Evolutionary conservation across 2,888 invertebrate genomes (phyloP).

Genomic region (Panorpa germanica): DNA sequence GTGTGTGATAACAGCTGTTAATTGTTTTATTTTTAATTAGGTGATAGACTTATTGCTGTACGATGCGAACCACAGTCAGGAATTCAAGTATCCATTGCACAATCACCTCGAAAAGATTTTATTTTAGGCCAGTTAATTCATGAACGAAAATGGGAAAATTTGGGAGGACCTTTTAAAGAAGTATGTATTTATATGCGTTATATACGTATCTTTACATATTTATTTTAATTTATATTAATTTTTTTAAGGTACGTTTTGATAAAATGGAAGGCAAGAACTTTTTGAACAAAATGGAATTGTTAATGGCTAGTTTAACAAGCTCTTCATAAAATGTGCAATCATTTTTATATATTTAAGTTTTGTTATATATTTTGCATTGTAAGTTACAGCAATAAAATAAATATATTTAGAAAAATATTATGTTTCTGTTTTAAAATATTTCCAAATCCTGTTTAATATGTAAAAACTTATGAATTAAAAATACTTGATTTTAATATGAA

Average conservation of each 20-base stretch:
- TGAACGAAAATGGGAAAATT: conserved; percentile 83
- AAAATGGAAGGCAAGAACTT: conserved; percentile 95
- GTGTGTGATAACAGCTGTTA: conserved; percentile 6
- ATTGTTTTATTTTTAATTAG: conserved; percentile 19
- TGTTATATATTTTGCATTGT: no score
- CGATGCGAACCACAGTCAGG: conserved; percentile 78
- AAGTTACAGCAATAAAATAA: no score
- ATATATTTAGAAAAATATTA: no score
- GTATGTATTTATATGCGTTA: conserved; percentile 23
- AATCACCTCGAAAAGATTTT: conserved; percentile 74
- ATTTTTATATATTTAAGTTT: no score
- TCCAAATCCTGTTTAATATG: no score
- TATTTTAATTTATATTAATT: conserved; percentile 5
- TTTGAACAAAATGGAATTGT: conserved; percentile 86
- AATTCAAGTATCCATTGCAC: conserved; percentile 76
- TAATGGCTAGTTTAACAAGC: conserved; percentile 78
- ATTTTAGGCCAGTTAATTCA: conserved; percentile 74
- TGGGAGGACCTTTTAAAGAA: conserved; percentile 84
- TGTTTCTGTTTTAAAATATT: no score
- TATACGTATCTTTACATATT: background rate
- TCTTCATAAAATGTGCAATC: conserved; percentile 29
- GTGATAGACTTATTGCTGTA: conserved; percentile 71
- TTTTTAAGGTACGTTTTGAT: conserved; percentile 44
- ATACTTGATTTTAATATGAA: no score
- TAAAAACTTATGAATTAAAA: no score